Percentiles rank a stretch among this genome's conserved stretches.
phyloP scores from a whole-genome alignment of 1,140 invertebrate species.

The Brachionus calyciflorus region DNA sequence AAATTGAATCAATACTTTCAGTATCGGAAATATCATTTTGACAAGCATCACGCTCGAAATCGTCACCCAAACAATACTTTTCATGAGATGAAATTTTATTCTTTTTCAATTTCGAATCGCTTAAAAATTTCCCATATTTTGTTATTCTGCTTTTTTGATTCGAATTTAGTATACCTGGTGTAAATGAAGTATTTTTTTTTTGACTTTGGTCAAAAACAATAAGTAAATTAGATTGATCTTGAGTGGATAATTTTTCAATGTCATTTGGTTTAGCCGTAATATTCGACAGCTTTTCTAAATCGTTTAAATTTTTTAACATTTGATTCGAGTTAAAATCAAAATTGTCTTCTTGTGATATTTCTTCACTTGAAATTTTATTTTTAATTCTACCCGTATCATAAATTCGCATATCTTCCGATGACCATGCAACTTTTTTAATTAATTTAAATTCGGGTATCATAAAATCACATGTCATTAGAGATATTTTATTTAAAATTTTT shows the following conservation, averaged over 20 bases:
- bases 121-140: constrained; percentile 24
- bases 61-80: background rate
- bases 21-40: background rate
- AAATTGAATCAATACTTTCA: constrained; percentile 6
- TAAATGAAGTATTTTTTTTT: background rate
- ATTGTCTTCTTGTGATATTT: background rate
- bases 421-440: constrained; percentile 26
- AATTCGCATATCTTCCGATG: background rate
- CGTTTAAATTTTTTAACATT: background rate
- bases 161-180: too few relatives aligned
- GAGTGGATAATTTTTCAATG: constrained; percentile 4
- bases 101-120: background rate
- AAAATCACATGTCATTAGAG: background rate
- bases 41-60: background rate
- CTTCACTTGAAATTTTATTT: background rate
- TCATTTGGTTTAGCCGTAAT: constrained; percentile 5
- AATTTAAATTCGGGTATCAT: constrained; percentile 25
- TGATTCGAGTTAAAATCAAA: constrained; percentile 1
- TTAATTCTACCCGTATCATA: background rate
- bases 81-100: background rate
- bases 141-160: background rate
- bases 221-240: constrained; percentile 3
- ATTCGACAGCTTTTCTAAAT: background rate
- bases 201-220: background rate
- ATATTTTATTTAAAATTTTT: constrained; percentile 6